A percentile compares a stretch with the other conserved stretches of the same genome.
These are phyloP conservation scores for Mus musculus DNA, from an alignment of 2,113 vertebrate genomes.

Conservation along the genomic window GRCm39 chr9:34453001-34453500, in stretches of 20 bases:
- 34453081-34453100: neutral
- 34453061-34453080: neutral
- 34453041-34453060: neutral
- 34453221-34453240: constrained; percentile 20
- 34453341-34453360: neutral
- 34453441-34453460: neutral
- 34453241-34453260: neutral
- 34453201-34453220: constrained; percentile 53
- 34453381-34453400: neutral
- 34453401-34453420: neutral
- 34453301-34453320: neutral
- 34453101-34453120: constrained; percentile 13
- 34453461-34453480: constrained; percentile 27
- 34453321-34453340: neutral
- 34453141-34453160: constrained; percentile 40
- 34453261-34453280: neutral
- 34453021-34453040: neutral
- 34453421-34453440: neutral
- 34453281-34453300: neutral
- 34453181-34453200: constrained; percentile 68
- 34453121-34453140: constrained; percentile 58
- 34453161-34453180: constrained; percentile 59
- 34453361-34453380: neutral
- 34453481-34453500: neutral
- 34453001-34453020: neutral